A percentile compares a stretch with the other conserved stretches of the same genome.
Evolutionary conservation across 2,113 vertebrate species (phyloP).

Genomic region (Alligator mississippiensis): DNA sequence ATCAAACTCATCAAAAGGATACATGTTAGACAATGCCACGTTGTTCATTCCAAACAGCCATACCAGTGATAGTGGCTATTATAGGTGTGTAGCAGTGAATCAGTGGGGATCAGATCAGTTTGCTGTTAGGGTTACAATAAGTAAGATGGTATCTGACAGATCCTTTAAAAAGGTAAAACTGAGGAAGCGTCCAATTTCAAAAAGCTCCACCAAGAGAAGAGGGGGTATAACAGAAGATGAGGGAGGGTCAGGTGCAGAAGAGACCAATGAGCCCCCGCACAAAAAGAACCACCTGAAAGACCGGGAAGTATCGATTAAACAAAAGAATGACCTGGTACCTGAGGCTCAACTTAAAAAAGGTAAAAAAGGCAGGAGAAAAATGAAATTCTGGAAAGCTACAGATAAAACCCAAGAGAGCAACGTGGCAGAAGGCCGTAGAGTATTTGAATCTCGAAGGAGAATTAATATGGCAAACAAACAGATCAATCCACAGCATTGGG

Average conservation of each 20-base stretch:
- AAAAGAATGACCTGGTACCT: conserved; percentile 5
- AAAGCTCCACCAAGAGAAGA: conserved; percentile 69
- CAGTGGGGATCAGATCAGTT: conserved; percentile 83
- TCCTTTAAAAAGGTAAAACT: conserved; percentile 72
- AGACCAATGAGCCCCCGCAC: conserved; percentile 7
- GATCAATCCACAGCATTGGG: conserved; percentile 91
- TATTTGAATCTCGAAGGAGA: conserved; percentile 81
- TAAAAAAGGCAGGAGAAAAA: conserved; percentile 71
- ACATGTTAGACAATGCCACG: conserved; percentile 80
- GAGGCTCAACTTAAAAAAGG: conserved; percentile 41
- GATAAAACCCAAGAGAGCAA: conserved; percentile 64
- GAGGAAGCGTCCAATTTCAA: conserved; percentile 79
- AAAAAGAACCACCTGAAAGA: conserved; percentile 46
- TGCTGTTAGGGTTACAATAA: conserved; percentile 78
- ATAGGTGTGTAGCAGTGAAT: conserved; percentile 90
- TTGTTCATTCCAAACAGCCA: conserved; percentile 80
- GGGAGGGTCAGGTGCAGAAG: conserved; percentile 83
- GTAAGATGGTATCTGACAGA: conserved; percentile 67
- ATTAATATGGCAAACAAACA: conserved; percentile 84
- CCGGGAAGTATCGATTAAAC: conserved; percentile 38
- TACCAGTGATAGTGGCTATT: conserved; percentile 83
- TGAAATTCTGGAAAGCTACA: conserved; percentile 72
- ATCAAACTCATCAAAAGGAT: conserved; percentile 77
- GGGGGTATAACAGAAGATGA: conserved; percentile 65
- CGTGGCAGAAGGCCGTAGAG: conserved; percentile 77